Evolutionary conservation across 1,140 invertebrate species (phyloP).

Genomic region (Trichonephila inaurata): DNA sequence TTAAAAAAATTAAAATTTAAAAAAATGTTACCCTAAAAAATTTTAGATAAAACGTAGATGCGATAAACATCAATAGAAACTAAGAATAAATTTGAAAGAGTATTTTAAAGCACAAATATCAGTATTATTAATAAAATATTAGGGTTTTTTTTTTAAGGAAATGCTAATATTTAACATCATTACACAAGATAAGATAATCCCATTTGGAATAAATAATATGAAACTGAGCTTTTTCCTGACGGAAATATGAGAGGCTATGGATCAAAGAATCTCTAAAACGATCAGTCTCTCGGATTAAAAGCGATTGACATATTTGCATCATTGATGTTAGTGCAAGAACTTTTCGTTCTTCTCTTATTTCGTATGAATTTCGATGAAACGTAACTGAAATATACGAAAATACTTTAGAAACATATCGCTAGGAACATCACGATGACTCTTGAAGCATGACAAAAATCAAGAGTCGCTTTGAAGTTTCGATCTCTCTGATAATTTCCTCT

Average conservation of each 20-base stretch:
- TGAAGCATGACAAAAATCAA: background rate
- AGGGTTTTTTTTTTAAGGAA: too few relatives aligned
- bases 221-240: too few relatives aligned
- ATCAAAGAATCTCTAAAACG: background rate
- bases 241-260: background rate
- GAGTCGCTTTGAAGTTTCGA: background rate
- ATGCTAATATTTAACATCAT: too few relatives aligned
- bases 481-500: background rate
- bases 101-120: too few relatives aligned
- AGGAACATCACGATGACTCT: background rate
- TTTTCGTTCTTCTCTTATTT: conserved; percentile 6
- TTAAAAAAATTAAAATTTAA: too few relatives aligned
- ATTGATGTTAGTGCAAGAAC: background rate
- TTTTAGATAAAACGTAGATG: too few relatives aligned
- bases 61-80: too few relatives aligned
- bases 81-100: too few relatives aligned
- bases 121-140: too few relatives aligned
- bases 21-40: too few relatives aligned
- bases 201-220: too few relatives aligned
- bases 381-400: background rate
- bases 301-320: background rate
- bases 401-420: background rate
- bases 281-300: background rate
- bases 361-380: background rate
- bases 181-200: too few relatives aligned